Percentiles rank a stretch among this genome's conserved stretches.
These are phyloP conservation scores for Polypedilum pembai DNA, from an alignment of 1,140 invertebrate genomes.

Conservation along the genomic window DNA sequence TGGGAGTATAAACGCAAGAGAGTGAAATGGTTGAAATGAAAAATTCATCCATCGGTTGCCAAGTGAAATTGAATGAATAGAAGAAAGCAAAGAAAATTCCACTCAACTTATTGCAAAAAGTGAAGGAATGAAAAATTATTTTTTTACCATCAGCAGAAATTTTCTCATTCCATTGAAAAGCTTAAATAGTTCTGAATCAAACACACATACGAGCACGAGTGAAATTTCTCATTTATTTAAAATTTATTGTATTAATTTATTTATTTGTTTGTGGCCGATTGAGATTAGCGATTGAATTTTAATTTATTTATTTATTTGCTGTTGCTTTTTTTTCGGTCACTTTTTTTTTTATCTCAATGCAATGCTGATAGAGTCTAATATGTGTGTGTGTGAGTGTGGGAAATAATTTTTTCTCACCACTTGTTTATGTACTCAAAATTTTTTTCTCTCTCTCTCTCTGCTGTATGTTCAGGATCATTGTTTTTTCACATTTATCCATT, in stretches of 20 bases:
- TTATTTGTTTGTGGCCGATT: slow-evolving; percentile 4
- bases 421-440: neutral
- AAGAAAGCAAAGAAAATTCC: neutral
- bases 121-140: too few species aligned
- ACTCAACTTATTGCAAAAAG: too few species aligned
- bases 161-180: too few species aligned
- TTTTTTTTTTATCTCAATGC: too few species aligned
- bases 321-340: too few species aligned
- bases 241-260: neutral
- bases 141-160: too few species aligned
- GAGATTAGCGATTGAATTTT: slow-evolving; percentile 19
- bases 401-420: neutral
- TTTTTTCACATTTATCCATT: too few species aligned
- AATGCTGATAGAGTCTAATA: too few species aligned
- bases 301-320: neutral
- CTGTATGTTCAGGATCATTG: too few species aligned
- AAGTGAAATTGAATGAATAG: neutral
- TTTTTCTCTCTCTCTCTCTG: neutral
- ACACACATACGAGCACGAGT: too few species aligned
- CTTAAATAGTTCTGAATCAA: too few species aligned
- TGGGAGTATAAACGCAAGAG: neutral
- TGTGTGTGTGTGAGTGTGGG: neutral
- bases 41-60: neutral
- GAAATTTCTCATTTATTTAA: slow-evolving; percentile 1
- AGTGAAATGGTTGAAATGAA: neutral